Conservation (phyloP, 2,113 vertebrate species). For the Cephalophus harveyi region DNA sequence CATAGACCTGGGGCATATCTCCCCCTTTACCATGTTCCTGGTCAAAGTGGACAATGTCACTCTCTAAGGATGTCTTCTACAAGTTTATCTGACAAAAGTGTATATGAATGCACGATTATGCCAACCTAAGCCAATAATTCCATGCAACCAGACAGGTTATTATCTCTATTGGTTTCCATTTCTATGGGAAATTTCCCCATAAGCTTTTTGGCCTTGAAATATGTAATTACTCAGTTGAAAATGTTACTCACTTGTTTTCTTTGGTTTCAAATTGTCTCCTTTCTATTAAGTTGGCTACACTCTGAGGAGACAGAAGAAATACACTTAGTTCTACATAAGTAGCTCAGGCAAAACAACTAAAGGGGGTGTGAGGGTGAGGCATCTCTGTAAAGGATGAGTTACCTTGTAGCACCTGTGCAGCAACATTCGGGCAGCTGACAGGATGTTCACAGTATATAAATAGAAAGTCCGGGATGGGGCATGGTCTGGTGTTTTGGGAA, state of each 20-base stretch:
- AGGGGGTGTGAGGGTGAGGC: fast-evolving
- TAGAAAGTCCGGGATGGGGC: slow-evolving; percentile 96
- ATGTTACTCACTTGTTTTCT: slow-evolving; percentile 92
- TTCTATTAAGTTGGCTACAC: slow-evolving; percentile 92
- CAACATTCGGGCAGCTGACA: slow-evolving; percentile 87
- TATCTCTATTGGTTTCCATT: neutral
- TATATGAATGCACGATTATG: neutral
- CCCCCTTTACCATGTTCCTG: neutral
- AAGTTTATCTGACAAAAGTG: neutral
- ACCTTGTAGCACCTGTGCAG: slow-evolving; percentile 95
- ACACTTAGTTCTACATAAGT: neutral
- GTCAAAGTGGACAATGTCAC: neutral
- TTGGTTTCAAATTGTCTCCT: slow-evolving; percentile 90
- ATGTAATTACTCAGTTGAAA: neutral
- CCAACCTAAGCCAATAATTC: neutral
- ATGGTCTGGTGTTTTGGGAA: slow-evolving; percentile 95
- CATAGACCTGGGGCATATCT: neutral
- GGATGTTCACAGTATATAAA: slow-evolving; percentile 91
- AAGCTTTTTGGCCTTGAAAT: neutral
- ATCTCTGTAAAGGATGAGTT: neutral
- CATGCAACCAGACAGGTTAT: neutral
- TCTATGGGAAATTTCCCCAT: neutral
- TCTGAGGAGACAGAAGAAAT: slow-evolving; percentile 78
- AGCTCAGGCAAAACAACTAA: neutral
- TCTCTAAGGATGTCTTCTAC: neutral